A percentile compares a stretch with the other conserved stretches of the same genome.
These are phyloP conservation scores for Cichlasoma orientale DNA, from an alignment of 2,797 vertebrate genomes.

Conservation along the genomic window DNA sequence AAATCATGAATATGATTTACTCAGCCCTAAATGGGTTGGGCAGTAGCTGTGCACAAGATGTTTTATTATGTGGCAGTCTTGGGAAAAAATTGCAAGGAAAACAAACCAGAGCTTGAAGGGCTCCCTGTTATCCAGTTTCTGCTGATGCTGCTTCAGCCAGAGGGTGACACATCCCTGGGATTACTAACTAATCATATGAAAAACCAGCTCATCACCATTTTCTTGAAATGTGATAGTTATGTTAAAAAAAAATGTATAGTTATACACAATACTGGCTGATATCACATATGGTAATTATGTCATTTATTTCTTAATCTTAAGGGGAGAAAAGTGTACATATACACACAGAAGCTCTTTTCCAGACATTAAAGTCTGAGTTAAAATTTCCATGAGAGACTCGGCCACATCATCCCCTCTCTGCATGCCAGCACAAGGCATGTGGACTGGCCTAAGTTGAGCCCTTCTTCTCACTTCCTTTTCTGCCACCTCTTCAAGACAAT, in stretches of 20 bases:
- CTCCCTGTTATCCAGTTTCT: conserved; percentile 57
- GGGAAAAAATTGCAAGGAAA: conserved; percentile 43
- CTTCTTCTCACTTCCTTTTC: conserved; percentile 70
- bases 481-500: conserved; percentile 75
- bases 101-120: conserved; percentile 47
- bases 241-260: conserved; percentile 39
- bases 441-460: conserved; percentile 57
- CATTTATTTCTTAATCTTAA: conserved; percentile 57
- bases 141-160: conserved; percentile 62
- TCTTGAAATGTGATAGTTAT: conserved; percentile 58
- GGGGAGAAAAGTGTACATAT: conserved; percentile 49
- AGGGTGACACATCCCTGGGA: conserved; percentile 54
- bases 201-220: conserved; percentile 43
- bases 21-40: conserved; percentile 11
- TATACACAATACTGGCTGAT: conserved; percentile 62
- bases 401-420: conserved; percentile 75
- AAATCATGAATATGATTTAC: conserved; percentile 11
- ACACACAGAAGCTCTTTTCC: conserved; percentile 74
- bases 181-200: conserved; percentile 56
- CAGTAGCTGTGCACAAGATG: conserved; percentile 34
- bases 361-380: conserved; percentile 77
- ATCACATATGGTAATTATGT: conserved; percentile 76
- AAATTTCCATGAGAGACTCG: conserved; percentile 78
- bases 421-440: conserved; percentile 72
- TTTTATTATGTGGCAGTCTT: conserved; percentile 51